Percentiles rank a stretch among this genome's conserved stretches.
Conservation (phyloP, 2,888 invertebrate genomes). For the Lycocerus yunnanus region DNA sequence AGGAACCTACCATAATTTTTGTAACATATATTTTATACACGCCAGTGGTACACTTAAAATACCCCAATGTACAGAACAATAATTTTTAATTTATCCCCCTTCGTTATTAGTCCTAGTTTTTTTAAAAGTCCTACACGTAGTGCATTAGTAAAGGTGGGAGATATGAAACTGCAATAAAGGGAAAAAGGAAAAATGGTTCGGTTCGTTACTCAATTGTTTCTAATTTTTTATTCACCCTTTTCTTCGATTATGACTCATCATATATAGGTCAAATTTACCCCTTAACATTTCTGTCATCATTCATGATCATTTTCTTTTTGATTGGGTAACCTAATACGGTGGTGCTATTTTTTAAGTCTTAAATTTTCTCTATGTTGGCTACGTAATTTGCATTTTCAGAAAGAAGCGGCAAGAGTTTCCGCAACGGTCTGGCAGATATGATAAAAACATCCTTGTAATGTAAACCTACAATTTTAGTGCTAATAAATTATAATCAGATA, state of each 20-base stretch:
- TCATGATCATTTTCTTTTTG: constrained; percentile 15
- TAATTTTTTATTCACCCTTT: constrained; percentile 31
- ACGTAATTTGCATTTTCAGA: neutral
- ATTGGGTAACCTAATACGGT: constrained; percentile 2
- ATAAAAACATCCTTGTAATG: neutral
- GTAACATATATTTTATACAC: constrained; percentile 28
- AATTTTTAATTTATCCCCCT: constrained; percentile 34
- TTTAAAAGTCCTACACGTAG: constrained; percentile 4
- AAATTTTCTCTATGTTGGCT: neutral
- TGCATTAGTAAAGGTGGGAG: constrained; percentile 4
- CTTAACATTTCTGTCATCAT: constrained; percentile 26
- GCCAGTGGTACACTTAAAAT: constrained; percentile 23
- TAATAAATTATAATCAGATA: constrained; percentile 3
- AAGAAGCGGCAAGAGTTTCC: neutral
- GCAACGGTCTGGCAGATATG: neutral
- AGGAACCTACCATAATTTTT: constrained; percentile 5
- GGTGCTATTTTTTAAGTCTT: neutral
- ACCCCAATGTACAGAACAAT: constrained; percentile 28
- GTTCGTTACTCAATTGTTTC: constrained; percentile 5
- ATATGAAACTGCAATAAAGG: neutral
- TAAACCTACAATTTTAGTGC: neutral
- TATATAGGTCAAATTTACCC: constrained; percentile 36
- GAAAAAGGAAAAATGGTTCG: neutral
- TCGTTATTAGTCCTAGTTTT: constrained; percentile 11
- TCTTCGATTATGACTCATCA: constrained; percentile 35